Percentiles rank a stretch among this genome's conserved stretches.
Evolutionary conservation across 2,113 vertebrate species (phyloP).

Genomic region (Sinocyclocheilus rhinocerous): DNA sequence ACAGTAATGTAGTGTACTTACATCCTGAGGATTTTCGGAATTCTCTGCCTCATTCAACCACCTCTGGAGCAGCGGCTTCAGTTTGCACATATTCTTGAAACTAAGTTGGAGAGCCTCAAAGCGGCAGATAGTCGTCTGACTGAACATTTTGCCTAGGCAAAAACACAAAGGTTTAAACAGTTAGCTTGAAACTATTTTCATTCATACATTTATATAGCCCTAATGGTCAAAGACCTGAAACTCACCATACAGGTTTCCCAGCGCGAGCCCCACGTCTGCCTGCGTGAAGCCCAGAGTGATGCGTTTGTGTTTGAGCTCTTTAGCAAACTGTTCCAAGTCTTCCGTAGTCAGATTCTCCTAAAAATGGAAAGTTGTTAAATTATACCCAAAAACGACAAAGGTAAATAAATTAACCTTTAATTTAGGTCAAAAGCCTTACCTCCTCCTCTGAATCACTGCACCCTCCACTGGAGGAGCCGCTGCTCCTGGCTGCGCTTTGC

Average conservation of each 20-base stretch:
- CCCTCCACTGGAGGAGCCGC: slow-evolving; percentile 75
- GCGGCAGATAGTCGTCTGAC: slow-evolving; percentile 84
- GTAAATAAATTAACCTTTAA: background rate
- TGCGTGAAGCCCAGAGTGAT: slow-evolving; percentile 79
- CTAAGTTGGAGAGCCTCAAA: slow-evolving; percentile 84
- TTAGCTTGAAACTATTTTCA: background rate
- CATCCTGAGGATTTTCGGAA: slow-evolving; percentile 74
- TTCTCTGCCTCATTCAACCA: slow-evolving; percentile 81
- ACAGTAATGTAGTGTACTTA: slow-evolving; percentile 59
- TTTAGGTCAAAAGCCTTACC: slow-evolving; percentile 57
- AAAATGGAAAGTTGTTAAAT: background rate
- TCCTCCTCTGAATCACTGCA: slow-evolving; percentile 84
- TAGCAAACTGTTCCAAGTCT: slow-evolving; percentile 83
- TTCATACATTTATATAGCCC: too few relatives aligned
- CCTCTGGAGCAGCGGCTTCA: slow-evolving; percentile 80
- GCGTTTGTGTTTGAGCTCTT: slow-evolving; percentile 82
- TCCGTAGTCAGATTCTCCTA: slow-evolving; percentile 81
- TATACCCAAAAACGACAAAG: background rate
- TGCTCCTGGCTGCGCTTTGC: slow-evolving; percentile 64
- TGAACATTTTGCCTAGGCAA: slow-evolving; percentile 80
- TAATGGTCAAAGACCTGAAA: too few relatives aligned
- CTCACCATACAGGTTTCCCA: slow-evolving; percentile 82
- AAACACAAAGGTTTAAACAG: background rate
- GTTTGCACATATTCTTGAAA: slow-evolving; percentile 84
- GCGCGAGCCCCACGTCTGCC: slow-evolving; percentile 80